Evolutionary conservation across 1,140 invertebrate species (phyloP), one percentile per base, ranked within the genome.

Genomic region (Sarcophaga peregrina): DNA sequence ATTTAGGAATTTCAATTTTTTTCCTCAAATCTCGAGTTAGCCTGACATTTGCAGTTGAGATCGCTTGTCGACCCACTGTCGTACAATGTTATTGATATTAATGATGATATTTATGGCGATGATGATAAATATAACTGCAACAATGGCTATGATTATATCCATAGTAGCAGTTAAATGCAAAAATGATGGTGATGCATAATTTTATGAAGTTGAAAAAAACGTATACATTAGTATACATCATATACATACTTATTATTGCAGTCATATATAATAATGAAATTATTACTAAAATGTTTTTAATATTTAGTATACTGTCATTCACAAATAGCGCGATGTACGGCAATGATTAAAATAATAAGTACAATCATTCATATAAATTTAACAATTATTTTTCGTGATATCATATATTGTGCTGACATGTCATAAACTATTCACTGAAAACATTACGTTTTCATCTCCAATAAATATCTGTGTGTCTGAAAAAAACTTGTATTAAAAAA

Each of bases 171-270:
- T 37, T 37, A 37, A 37, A 37, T 37, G 25, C 25, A 37, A 37
- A 37, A 37, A 58, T 58, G n/a, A 58, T 58, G 54, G n/a, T 58
- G n/a, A 58, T 58, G 54, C 54, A 58, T 13, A 58, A 58, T 58
- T 58, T 58, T 58, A 58, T 58, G n/a, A 13, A 58, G 54, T 58
- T 58, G 11, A 58, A 58, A 58, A n/a, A 58, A 58, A n/a, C 5
- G 54, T 58, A n/a, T n/a, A n/a, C n/a, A 58, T 58, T 58, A n/a
- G 25, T 37, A 58, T 58, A 37, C 54, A n/a, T 13, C 15, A n/a
- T 58, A 58, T 37, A n/a, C 13, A 58, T 58, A 13, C 3, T 58
- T 58, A n/a, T 58, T 13, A n/a, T 13, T 58, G 54, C 15, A 1
- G 7, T 13, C n/a, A n/a, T 58, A 4, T 58, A 11, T 58, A n/a